Percentiles rank a stretch among this genome's conserved stretches.
Conservation (phyloP, 2,113 vertebrate genomes). For the Noturus placidus region DNA sequence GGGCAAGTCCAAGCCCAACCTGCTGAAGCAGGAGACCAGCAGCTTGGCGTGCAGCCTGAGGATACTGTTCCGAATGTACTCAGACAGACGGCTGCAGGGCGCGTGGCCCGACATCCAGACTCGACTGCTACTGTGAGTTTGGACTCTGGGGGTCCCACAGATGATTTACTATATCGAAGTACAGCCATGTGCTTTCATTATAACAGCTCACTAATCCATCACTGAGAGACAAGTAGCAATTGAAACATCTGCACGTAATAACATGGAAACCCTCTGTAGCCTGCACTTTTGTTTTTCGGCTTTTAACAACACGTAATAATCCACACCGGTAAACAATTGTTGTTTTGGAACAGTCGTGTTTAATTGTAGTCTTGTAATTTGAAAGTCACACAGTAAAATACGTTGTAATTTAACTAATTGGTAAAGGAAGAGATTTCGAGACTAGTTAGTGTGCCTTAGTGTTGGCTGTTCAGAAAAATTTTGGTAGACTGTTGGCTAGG, state of each 20-base stretch:
- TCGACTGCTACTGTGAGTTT: constrained; percentile 86
- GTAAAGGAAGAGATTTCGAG: not conserved
- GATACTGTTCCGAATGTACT: constrained; percentile 94
- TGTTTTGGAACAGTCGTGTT: not conserved
- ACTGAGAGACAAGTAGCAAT: not conserved
- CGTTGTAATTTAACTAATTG: not conserved
- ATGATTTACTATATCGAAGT: not conserved
- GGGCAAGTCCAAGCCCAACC: constrained; percentile 97
- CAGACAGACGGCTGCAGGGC: constrained; percentile 79
- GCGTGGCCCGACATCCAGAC: constrained; percentile 87
- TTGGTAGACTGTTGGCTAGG: not conserved
- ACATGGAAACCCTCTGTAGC: not conserved
- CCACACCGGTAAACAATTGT: not conserved
- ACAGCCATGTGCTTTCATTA: not conserved
- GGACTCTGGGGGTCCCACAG: not conserved
- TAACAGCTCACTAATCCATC: not conserved
- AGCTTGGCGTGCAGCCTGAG: constrained; percentile 93
- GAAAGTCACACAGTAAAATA: not conserved
- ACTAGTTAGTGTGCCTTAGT: not conserved
- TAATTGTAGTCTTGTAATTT: not conserved
- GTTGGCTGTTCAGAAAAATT: not conserved
- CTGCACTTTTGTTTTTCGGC: not conserved
- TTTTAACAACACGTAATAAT: not conserved
- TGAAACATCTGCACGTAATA: not conserved
- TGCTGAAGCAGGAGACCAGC: constrained; percentile 97